Evolutionary conservation across 1,140 invertebrate species (phyloP).

Genomic region (Ylistrum balloti): DNA sequence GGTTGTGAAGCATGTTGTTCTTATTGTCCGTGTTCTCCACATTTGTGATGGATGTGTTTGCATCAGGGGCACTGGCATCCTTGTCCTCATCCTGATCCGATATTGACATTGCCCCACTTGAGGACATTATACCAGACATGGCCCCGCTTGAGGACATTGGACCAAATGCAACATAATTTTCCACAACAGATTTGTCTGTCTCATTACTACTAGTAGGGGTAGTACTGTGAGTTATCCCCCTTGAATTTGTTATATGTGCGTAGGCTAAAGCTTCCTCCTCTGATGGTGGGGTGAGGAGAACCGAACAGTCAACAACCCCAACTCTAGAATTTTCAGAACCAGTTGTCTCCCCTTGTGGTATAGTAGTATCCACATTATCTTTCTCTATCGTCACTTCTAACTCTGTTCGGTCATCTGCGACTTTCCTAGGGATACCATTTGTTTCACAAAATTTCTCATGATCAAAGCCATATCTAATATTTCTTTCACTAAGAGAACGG

Average conservation of each 20-base stretch:
- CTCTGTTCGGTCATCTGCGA: not conserved
- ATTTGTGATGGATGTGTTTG: not conserved
- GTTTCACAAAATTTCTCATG: constrained; percentile 44
- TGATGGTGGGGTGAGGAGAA: constrained; percentile 70
- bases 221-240: constrained; percentile 1
- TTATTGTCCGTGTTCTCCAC: not conserved
- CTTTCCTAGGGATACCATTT: not conserved
- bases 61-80: not conserved
- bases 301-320: constrained; percentile 50
- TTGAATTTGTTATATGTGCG: not conserved
- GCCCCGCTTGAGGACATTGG: not conserved
- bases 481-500: constrained; percentile 68
- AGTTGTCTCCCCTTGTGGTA: not conserved
- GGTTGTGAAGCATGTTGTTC: not conserved
- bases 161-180: not conserved
- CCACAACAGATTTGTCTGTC: not conserved
- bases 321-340: not conserved
- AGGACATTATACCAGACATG: constrained; percentile 3
- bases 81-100: constrained; percentile 19
- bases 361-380: not conserved
- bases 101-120: constrained; percentile 8
- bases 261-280: constrained; percentile 64
- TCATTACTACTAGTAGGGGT: not conserved
- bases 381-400: not conserved
- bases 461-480: constrained; percentile 56